These are phyloP conservation scores for Meleagris gallopavo DNA, from an alignment of 2,113 vertebrate species.

Conservation along the genomic window DNA sequence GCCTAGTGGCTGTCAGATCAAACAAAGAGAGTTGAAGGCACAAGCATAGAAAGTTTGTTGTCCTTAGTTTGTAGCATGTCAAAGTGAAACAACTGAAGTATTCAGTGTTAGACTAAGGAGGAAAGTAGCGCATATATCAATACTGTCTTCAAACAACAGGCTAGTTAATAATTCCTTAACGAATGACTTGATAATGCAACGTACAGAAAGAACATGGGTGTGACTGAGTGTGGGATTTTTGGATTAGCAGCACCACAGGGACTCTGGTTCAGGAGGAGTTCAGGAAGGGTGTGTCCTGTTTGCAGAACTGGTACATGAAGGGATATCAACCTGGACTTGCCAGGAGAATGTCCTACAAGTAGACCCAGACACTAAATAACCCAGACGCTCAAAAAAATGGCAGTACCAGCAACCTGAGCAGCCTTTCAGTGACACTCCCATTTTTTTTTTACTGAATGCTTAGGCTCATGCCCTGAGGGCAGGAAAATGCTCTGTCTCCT, in stretches of 20 bases:
- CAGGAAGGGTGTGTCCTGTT: not conserved
- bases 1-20: not conserved
- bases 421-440: not conserved
- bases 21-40: not conserved
- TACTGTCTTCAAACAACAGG: not conserved
- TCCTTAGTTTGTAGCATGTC: accelerated
- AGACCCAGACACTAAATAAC: not conserved
- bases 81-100: not conserved
- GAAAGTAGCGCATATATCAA: not conserved
- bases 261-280: not conserved
- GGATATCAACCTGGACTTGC: not conserved
- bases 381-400: not conserved
- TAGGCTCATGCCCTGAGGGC: not conserved
- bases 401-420: not conserved
- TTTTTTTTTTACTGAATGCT: not conserved
- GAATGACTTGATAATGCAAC: not conserved
- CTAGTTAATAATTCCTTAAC: constrained; percentile 26
- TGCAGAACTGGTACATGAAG: not conserved
- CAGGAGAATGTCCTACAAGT: not conserved
- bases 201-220: not conserved
- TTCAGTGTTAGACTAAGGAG: not conserved
- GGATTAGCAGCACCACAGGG: not conserved
- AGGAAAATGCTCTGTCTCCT: not conserved
- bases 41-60: not conserved
- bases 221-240: not conserved